These are phyloP conservation scores for Zalophus californianus DNA, from an alignment of 2,797 vertebrate genomes.

Conservation along the genomic window DNA sequence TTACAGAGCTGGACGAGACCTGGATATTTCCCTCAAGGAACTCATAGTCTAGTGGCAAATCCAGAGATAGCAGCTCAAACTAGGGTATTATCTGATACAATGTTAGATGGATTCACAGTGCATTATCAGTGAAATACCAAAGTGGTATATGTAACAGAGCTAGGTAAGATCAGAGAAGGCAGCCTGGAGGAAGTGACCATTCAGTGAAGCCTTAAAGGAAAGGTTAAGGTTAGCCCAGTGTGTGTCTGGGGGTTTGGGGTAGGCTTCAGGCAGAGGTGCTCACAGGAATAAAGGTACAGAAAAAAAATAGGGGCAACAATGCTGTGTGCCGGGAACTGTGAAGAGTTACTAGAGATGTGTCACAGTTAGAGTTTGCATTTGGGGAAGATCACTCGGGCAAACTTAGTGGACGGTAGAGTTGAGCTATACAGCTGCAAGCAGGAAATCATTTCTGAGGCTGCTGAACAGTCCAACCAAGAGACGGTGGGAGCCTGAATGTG, in stretches of 20 bases:
- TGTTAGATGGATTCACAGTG: background rate
- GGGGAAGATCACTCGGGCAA: background rate
- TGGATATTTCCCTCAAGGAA: background rate
- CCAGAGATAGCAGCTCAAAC: background rate
- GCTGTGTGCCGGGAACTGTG: background rate
- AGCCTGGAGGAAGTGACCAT: background rate
- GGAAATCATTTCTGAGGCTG: background rate
- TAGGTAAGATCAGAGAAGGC: background rate
- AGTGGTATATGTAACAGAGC: background rate
- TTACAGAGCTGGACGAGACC: background rate
- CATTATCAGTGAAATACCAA: background rate
- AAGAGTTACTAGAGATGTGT: background rate
- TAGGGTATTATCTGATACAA: background rate
- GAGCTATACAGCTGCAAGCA: background rate
- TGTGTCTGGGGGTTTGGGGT: background rate
- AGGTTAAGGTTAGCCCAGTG: background rate
- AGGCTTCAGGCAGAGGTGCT: background rate
- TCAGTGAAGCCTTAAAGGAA: background rate
- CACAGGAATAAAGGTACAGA: background rate
- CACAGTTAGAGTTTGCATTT: background rate
- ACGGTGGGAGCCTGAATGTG: background rate
- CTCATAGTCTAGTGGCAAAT: background rate
- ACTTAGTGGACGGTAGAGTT: background rate
- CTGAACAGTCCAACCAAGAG: background rate
- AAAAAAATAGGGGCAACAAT: fast-evolving